phyloP scores from a whole-genome alignment of 2,888 invertebrate species.

The Eledone cirrhosa region DNA sequence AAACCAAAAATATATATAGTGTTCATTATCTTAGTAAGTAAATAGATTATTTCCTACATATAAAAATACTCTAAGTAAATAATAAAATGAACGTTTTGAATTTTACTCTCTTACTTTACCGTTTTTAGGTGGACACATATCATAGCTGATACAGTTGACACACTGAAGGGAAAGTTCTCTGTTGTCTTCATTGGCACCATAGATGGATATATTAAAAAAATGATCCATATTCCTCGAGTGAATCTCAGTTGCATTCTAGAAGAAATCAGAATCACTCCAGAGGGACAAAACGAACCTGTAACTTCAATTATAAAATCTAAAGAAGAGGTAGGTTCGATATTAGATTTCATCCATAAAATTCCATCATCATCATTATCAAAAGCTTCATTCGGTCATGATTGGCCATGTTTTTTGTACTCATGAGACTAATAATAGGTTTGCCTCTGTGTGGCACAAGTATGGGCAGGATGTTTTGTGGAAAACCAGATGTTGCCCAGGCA shows the following conservation, averaged over 20 bases:
- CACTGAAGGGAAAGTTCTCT: conserved; percentile 76
- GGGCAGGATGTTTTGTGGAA: no score
- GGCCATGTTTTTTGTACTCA: no score
- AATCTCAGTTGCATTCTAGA: conserved; percentile 85
- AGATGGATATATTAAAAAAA: conserved; percentile 80
- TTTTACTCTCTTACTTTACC: background rate
- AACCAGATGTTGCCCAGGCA: no score
- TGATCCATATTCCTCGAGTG: conserved; percentile 77
- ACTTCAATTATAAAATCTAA: conserved; percentile 81
- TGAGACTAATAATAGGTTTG: no score
- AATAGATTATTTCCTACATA: background rate
- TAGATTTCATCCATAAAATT: background rate
- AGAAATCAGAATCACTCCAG: conserved; percentile 76
- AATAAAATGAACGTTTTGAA: background rate
- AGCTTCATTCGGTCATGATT: no score
- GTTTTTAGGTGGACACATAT: conserved; percentile 68
- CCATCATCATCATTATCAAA: no score
- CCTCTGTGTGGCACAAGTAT: no score
- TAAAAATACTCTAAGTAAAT: background rate
- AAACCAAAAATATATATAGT: no score
- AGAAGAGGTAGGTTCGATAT: conserved; percentile 44
- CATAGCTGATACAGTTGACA: conserved; percentile 79
- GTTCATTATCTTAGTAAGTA: no score
- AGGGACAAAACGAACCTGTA: conserved; percentile 71
- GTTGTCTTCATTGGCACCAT: conserved; percentile 84